Base-by-base conservation (phyloP, 2,797 vertebrate genomes). In the Scolopax bukidnonensis region DNA sequence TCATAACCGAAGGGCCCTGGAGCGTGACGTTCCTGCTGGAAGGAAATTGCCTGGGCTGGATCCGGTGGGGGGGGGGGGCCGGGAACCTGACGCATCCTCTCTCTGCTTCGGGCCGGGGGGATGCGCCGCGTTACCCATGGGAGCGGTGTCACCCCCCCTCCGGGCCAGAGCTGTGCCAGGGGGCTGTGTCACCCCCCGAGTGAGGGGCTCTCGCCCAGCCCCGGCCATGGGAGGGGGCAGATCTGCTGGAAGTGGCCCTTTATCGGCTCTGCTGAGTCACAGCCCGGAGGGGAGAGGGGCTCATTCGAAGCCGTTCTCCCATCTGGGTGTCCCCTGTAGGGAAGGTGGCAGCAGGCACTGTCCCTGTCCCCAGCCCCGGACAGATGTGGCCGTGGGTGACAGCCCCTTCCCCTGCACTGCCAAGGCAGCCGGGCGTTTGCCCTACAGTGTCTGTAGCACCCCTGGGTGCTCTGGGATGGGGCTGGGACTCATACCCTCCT, bases 1-100 rank as follows among this genome's bases (percentile, higher is more conserved):
- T 97, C 97, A 97, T 80, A 84, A 65, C 93, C 88, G 92, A 96
- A 97, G 96, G 90, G 95, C 87, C 90, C 94, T 87, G 86, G 94
- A 94, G 92, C 91, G 67, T 97, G 90, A 91, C 92, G 90, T 94
- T 96, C 94, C 91, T 86, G 87, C 75, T 83, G 89, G 79, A 79
- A 90, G 96, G 94, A 97, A 96, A 96, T 96, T 95, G 90, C 94
- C 93, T 89, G 5, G 28, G 80, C 75, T 79, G 94, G 88, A 96
- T 89, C 94, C 51, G 74, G 86, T 47, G 60, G 63, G 63, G 93
- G 36, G 36, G 36, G 93, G 73, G 82, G 67, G 33, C 25, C 1
- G 27, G 74, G 85, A 50, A 23, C 74, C 87, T 82, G 74, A 17
- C 0, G 1, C 9, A 53, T 60, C 86, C 77, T 59, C 74, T 57